Conservation (phyloP, 2,888 invertebrate genomes). For the Meloe dianella region DNA sequence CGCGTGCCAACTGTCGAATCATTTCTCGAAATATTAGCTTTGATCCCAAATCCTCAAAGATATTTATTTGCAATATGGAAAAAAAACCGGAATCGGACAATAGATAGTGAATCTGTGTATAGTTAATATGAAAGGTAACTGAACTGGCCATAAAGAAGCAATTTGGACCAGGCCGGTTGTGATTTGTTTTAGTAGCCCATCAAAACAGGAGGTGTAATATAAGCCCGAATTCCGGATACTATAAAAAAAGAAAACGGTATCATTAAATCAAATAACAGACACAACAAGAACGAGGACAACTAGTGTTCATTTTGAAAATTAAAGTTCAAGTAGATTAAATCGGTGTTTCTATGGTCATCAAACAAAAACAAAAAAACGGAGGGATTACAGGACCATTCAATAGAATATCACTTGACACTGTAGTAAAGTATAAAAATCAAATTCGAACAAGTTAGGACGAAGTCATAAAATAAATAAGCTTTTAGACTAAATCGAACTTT, state of each 20-base stretch:
- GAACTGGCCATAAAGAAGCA: constrained; percentile 39
- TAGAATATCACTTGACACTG: constrained; percentile 16
- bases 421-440: constrained; percentile 28
- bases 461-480: constrained; percentile 44
- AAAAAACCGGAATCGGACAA: not conserved
- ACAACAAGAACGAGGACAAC: constrained; percentile 12
- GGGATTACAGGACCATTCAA: constrained; percentile 29
- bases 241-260: constrained; percentile 36
- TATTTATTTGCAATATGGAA: not conserved
- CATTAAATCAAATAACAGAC: constrained; percentile 37
- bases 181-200: constrained; percentile 50
- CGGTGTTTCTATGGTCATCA: constrained; percentile 7
- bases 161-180: constrained; percentile 42
- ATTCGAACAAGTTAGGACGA: constrained; percentile 25
- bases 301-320: constrained; percentile 21
- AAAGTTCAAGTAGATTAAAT: constrained; percentile 1
- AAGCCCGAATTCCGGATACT: constrained; percentile 32
- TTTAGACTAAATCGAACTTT: constrained; percentile 40
- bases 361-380: constrained; percentile 22
- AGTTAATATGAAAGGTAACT: constrained; percentile 21
- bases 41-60: constrained; percentile 17
- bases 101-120: not conserved
- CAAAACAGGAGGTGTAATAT: constrained; percentile 46
- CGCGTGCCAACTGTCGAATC: constrained; percentile 37
- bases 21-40: constrained; percentile 24